phyloP scores from a whole-genome alignment of 2,888 invertebrate species.

The Graphium colonna region DNA sequence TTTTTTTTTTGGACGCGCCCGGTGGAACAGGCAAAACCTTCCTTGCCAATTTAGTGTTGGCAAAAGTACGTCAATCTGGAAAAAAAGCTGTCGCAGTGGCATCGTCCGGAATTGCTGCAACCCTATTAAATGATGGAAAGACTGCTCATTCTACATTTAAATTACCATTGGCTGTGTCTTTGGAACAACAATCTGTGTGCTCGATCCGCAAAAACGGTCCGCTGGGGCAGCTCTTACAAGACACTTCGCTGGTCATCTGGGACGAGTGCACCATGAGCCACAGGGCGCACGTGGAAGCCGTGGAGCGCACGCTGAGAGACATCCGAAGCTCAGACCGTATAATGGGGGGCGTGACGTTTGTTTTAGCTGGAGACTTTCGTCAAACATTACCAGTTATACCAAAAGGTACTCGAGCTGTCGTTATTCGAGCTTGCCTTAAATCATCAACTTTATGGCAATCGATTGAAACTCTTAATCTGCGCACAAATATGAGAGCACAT shows the following conservation, averaged over 20 bases:
- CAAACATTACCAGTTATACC: conserved; percentile 7
- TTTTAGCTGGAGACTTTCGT: background rate
- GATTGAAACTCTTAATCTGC: conserved; percentile 8
- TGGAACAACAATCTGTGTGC: background rate
- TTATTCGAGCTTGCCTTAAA: conserved; percentile 13
- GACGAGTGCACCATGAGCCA: background rate
- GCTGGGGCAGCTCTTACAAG: background rate
- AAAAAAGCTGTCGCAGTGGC: background rate
- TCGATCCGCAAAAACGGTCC: background rate
- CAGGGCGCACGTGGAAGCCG: conserved; percentile 22
- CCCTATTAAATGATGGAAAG: background rate
- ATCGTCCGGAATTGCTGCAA: too few relatives aligned
- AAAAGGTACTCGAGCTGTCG: conserved; percentile 5
- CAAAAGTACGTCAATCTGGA: background rate
- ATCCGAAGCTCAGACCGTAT: conserved; percentile 21
- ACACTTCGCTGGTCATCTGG: background rate
- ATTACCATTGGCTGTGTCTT: background rate
- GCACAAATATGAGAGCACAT: too few relatives aligned
- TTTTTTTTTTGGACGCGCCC: background rate
- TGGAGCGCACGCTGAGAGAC: conserved; percentile 22
- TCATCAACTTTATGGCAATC: conserved; percentile 7
- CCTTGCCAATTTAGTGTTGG: background rate
- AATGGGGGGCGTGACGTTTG: background rate
- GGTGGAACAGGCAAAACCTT: too few relatives aligned
- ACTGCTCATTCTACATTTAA: background rate